These are phyloP conservation scores for Periophthalmodon schlosseri DNA, from an alignment of 2,113 vertebrate species.

Conservation along the genomic window DNA sequence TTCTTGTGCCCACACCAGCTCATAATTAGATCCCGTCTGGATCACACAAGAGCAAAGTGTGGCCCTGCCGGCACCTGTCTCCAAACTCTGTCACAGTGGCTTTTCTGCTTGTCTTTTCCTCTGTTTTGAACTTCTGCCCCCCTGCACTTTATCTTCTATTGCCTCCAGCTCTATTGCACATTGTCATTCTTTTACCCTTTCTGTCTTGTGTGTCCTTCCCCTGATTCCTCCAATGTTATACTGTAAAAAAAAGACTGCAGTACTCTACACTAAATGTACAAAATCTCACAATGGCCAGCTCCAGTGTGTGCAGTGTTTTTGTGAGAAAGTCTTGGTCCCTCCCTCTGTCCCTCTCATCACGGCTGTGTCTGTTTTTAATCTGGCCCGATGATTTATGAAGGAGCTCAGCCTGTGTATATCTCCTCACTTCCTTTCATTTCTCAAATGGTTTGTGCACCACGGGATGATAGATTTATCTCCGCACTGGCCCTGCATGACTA, in stretches of 20 bases:
- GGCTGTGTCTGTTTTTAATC: conserved; percentile 95
- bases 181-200: conserved; percentile 24
- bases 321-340: conserved; percentile 55
- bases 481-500: conserved; percentile 98
- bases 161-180: neutral
- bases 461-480: conserved; percentile 99
- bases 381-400: conserved; percentile 96
- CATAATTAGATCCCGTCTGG: conserved; percentile 38
- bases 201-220: conserved; percentile 36
- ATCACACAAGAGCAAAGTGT: conserved; percentile 27
- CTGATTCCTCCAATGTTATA: conserved; percentile 45
- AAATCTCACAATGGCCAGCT: conserved; percentile 2
- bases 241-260: conserved; percentile 13
- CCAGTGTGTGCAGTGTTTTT: neutral
- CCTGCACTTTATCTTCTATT: conserved; percentile 6
- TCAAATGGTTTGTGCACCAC: conserved; percentile 96
- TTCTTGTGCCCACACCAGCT: conserved; percentile 4
- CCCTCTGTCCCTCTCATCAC: conserved; percentile 83
- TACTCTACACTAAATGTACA: neutral
- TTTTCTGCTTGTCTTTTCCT: conserved; percentile 24
- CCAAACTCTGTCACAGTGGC: conserved; percentile 21
- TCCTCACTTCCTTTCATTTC: conserved; percentile 98
- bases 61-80: conserved; percentile 31
- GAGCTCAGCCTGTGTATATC: conserved; percentile 79
- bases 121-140: conserved; percentile 11